Evolutionary conservation across 1,140 invertebrate species (phyloP), one percentile per base, ranked within the genome.

Genomic region (Drosophila ficusphila): DNA sequence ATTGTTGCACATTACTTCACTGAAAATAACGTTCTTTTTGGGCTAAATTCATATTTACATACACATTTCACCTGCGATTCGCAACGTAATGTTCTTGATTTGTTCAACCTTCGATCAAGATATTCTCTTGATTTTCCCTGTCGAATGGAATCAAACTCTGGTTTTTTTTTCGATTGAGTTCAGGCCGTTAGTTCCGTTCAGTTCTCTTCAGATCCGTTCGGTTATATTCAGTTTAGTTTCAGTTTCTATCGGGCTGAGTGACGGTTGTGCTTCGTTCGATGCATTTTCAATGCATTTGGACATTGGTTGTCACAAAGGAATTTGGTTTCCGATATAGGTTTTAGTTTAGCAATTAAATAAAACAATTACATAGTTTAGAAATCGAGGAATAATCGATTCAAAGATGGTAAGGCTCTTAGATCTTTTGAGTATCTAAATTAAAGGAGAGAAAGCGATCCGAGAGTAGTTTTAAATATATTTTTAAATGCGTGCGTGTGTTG

Each of bases 201-300:
- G 27, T 19, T 34, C 52, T 9, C 14, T 44, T 62, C n/a, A 25
- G 51, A 29, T 49, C 34, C 6, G 25, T 12, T 49, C 14, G 29
- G 31, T 29, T 31, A 21, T 34, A 64, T 67, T 61, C 14, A 36
- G 56, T 65, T 64, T 31, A 19, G 14, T 14, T n/a, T 5, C 12
- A 7, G 19, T 23, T 46, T 44, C 14, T 18, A 41, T 62, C 48
- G 42, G 23, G 29, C 27, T 44, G 21, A 29, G 29, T 58, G 4
- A 2, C 9, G 18, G 53, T 18, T 53, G 21, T 27, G 52, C 8
- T 58, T 57, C 16, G 12, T n/a, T 57, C 23, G 23, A 33, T 57
- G 21, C 54, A 60, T 60, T 60, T 36, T 0, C 34, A 64, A 64
- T 67, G 58, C 61, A 64, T 38, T 48, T 18, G 57, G 57, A 65